Evolutionary conservation across 2,797 vertebrate genomes (phyloP).

Genomic region (Mallotus villosus): DNA sequence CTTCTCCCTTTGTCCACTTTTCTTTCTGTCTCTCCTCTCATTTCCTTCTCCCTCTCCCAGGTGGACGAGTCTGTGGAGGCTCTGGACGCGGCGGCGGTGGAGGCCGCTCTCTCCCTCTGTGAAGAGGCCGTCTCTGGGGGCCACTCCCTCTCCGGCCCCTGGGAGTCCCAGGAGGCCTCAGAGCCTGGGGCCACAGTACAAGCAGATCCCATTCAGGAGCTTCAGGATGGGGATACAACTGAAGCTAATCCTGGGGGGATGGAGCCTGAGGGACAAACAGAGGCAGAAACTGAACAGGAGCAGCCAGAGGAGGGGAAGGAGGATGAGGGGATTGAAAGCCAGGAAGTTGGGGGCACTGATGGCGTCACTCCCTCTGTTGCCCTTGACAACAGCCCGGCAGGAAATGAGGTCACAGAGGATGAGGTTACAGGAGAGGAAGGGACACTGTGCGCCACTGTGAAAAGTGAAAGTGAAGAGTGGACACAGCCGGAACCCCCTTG

Average conservation of each 20-base stretch:
- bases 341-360: slow-evolving; percentile 31
- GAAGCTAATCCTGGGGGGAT: slow-evolving; percentile 10
- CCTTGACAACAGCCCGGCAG: slow-evolving; percentile 47
- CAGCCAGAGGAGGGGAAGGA: slow-evolving; percentile 35
- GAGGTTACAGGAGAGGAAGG: slow-evolving; percentile 47
- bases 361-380: slow-evolving; percentile 34
- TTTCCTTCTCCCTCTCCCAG: slow-evolving; percentile 58
- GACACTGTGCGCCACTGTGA: slow-evolving; percentile 55
- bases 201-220: slow-evolving; percentile 40
- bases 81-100: slow-evolving; percentile 93
- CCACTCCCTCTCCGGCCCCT: slow-evolving; percentile 89
- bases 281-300: slow-evolving; percentile 53
- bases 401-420: slow-evolving; percentile 52
- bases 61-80: slow-evolving; percentile 94
- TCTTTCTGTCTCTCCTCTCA: not conserved
- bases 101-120: slow-evolving; percentile 93
- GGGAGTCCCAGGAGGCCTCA: slow-evolving; percentile 82
- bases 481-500: slow-evolving; percentile 71
- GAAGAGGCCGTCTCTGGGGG: slow-evolving; percentile 89
- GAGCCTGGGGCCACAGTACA: slow-evolving; percentile 49
- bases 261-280: slow-evolving; percentile 47
- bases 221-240: slow-evolving; percentile 14
- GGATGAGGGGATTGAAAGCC: not conserved
- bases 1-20: not conserved
- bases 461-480: slow-evolving; percentile 78